Percentiles rank a stretch among this genome's conserved stretches.
phyloP scores from a whole-genome alignment of 2,113 vertebrate species.

The Toxostoma redivivum region DNA sequence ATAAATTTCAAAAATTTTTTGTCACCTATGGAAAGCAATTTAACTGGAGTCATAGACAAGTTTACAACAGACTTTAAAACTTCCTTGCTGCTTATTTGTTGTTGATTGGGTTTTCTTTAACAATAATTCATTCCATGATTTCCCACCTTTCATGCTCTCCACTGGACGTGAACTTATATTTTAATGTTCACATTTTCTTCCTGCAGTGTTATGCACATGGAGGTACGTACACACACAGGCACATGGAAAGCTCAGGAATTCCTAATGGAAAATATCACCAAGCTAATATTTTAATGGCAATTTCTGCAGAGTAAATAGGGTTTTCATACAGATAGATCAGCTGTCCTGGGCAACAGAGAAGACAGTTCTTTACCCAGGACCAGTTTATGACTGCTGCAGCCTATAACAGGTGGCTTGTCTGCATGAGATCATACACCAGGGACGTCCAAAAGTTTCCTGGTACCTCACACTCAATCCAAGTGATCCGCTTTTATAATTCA shows the following conservation, averaged over 20 bases:
- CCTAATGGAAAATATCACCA: background rate
- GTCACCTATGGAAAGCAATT: background rate
- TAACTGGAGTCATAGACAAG: background rate
- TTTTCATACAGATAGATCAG: background rate
- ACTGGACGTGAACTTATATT: background rate
- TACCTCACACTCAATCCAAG: background rate
- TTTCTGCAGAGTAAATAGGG: background rate
- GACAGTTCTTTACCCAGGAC: background rate
- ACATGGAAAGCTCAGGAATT: background rate
- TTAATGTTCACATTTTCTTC: background rate
- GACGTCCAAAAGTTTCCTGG: background rate
- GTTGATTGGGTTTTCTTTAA: background rate
- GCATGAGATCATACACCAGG: background rate
- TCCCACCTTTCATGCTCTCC: background rate
- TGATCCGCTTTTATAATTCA: background rate
- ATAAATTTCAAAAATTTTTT: background rate
- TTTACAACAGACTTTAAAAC: background rate
- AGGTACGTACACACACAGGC: accelerated
- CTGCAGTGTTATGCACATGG: background rate
- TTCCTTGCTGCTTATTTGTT: background rate
- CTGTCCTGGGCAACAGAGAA: background rate
- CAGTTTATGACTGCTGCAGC: background rate
- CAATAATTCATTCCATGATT: background rate
- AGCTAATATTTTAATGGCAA: background rate
- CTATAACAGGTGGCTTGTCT: background rate